Base-by-base conservation (phyloP, 2,797 vertebrate species). In the Jordanella pulchra region DNA sequence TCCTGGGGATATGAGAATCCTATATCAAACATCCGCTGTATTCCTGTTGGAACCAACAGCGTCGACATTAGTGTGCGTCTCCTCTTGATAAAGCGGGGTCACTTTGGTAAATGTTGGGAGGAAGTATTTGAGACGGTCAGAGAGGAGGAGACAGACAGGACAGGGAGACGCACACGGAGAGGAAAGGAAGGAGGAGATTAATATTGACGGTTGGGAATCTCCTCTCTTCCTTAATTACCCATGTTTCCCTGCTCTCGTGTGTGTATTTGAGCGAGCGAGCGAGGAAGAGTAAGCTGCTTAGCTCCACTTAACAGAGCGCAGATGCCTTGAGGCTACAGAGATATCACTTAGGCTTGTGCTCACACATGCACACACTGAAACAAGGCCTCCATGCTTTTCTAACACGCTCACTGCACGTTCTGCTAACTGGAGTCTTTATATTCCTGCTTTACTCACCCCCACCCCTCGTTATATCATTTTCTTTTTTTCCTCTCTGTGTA, bases 151-250 rank as follows among this genome's bases (percentile, higher is more conserved):
- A 65, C 17, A 10, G 73, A 71, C 17, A 45, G 77, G 80, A 81
- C 69, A 69, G 47, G 68, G 80, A 74, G 77, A 73, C 44, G 73
- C 65, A 65, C 58, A 54, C 45, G 71, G 79, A 79, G 51, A 39
- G 35, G 35, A 81, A 39, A 25, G 77, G 65, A 69, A 81, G 80
- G 73, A 79, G 73, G 84, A 86, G 90, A 90, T 92, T 91, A 92
- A 91, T 89, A 93, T 90, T 89, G 90, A 89, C 89, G 87, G 90
- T 87, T 86, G 91, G 90, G 88, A 93, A 91, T 92, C 90, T 91
- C 88, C 85, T 85, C 88, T 90, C 85, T 87, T 88, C 86, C 87
- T 91, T 92, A 92, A 93, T 93, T 93, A 93, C 89, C 91, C 84
- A 80, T 89, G 88, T 90, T 91, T 89, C 89, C 83, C 71, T 88